phyloP scores from a whole-genome alignment of 2,888 invertebrate genomes.

The Ametastegia equiseti region DNA sequence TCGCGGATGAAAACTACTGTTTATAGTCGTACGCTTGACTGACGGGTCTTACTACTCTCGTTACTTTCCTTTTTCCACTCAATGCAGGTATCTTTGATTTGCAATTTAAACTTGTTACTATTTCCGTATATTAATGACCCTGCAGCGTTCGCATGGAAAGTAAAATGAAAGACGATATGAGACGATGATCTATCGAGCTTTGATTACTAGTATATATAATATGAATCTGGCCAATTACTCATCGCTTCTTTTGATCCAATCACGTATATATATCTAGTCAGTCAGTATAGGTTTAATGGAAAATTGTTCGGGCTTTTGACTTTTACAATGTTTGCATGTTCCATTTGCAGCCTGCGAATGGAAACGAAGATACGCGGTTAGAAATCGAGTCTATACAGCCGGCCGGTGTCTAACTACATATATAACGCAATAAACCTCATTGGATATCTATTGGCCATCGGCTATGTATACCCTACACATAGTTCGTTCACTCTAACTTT shows the following conservation, averaged over 20 bases:
- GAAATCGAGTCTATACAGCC: constrained; percentile 24
- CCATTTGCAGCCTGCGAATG: background rate
- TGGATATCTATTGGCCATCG: constrained; percentile 45
- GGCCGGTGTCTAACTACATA: constrained; percentile 11
- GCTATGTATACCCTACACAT: constrained; percentile 38
- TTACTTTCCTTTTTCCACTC: background rate
- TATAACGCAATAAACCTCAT: constrained; percentile 40
- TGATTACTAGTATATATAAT: background rate
- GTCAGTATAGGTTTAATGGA: background rate
- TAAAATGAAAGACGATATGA: background rate
- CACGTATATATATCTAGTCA: background rate
- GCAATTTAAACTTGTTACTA: background rate
- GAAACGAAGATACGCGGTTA: constrained; percentile 30
- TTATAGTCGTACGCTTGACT: background rate
- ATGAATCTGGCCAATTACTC: background rate
- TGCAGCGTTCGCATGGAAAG: background rate
- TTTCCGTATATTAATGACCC: background rate
- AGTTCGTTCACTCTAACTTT: constrained; percentile 36
- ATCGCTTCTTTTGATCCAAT: too few species aligned
- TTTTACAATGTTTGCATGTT: background rate
- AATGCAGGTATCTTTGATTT: background rate
- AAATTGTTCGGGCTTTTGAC: background rate
- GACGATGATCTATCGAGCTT: background rate
- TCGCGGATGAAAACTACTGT: background rate
- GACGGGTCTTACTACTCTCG: constrained; percentile 1